These are phyloP conservation scores for Campoplex nolae DNA, from an alignment of 2,888 invertebrate species.

Conservation along the genomic window DNA sequence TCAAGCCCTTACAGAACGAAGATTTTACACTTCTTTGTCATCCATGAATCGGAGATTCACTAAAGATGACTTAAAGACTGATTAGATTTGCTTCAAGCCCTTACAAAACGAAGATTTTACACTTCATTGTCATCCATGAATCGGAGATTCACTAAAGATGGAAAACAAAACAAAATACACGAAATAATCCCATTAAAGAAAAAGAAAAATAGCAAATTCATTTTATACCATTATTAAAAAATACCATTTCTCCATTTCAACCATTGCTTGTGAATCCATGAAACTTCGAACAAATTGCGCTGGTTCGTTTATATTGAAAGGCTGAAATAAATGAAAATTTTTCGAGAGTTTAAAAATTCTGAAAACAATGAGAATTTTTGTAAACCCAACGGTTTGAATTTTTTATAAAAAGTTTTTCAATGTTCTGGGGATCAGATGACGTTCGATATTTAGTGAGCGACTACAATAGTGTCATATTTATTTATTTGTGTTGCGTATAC, in stretches of 20 bases:
- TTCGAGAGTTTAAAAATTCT: background rate
- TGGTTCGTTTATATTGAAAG: background rate
- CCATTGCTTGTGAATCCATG: background rate
- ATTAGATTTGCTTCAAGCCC: slow-evolving; percentile 52
- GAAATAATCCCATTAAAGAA: slow-evolving; percentile 12
- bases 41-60: background rate
- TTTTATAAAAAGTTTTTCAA: too few species aligned
- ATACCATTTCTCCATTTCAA: background rate
- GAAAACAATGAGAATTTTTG: background rate
- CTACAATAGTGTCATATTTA: slow-evolving; percentile 35
- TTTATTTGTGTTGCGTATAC: slow-evolving; percentile 42
- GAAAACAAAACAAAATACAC: background rate
- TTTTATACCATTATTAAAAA: background rate
- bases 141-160: background rate
- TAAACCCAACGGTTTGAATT: background rate
- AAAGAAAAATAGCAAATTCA: background rate
- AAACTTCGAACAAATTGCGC: background rate
- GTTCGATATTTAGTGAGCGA: too few species aligned
- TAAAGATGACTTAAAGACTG: slow-evolving; percentile 46
- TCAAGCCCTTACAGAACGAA: background rate
- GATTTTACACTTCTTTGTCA: background rate
- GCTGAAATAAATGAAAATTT: background rate
- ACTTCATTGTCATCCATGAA: background rate
- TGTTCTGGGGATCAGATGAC: background rate
- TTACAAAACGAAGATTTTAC: background rate